Evolutionary conservation across 2,113 vertebrate species (phyloP).

Genomic region (Cyanistes caeruleus): DNA sequence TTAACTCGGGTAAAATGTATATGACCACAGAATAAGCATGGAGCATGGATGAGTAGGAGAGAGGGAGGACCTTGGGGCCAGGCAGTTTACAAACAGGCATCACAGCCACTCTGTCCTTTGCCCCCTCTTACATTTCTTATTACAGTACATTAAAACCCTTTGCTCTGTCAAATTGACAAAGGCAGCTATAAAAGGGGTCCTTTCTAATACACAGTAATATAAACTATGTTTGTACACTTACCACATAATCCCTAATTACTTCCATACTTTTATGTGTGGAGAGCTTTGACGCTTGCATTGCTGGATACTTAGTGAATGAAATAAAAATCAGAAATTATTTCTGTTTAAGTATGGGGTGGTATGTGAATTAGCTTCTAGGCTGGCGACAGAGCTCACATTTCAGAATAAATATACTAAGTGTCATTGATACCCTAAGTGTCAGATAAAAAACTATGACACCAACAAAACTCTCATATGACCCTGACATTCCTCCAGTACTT

Average conservation of each 20-base stretch:
- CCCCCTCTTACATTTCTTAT: constrained; percentile 64
- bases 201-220: constrained; percentile 62
- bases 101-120: constrained; percentile 57
- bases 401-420: constrained; percentile 75
- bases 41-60: constrained; percentile 7
- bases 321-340: constrained; percentile 66
- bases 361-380: constrained; percentile 55
- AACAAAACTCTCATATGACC: constrained; percentile 77
- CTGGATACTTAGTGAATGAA: constrained; percentile 67
- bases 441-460: constrained; percentile 76
- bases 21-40: not conserved
- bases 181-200: constrained; percentile 64
- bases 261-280: constrained; percentile 71
- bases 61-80: constrained; percentile 29
- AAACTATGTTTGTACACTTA: constrained; percentile 69
- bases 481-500: constrained; percentile 80
- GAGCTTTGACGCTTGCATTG: constrained; percentile 66
- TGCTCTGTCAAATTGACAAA: constrained; percentile 69
- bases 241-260: constrained; percentile 75
- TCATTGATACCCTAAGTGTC: constrained; percentile 78
- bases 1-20: not conserved
- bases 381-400: constrained; percentile 58
- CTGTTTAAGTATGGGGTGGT: constrained; percentile 39
- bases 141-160: constrained; percentile 69
- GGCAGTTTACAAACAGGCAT: constrained; percentile 51